Evolutionary conservation across 2,888 invertebrate species (phyloP), one percentile per base, ranked within the genome.

Genomic region (Drosophila nr. fundita): DNA sequence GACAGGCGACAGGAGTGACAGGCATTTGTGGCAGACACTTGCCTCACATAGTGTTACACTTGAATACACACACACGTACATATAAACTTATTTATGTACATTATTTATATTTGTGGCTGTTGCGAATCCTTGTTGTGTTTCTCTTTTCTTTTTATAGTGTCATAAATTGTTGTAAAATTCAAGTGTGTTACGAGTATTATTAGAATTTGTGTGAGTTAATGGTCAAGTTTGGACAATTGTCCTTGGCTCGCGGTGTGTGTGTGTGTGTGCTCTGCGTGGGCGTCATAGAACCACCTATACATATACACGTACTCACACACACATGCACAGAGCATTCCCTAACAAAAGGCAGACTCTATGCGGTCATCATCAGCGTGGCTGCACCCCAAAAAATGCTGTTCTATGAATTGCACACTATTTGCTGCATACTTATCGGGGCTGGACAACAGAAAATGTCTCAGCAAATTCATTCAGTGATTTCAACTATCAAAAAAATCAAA

Each of bases 371-470:
- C n/a, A 52, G 52, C 11, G 13, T 45, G 18, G 18, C 21, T 42
- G 32, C 38, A 18, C 5, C 32, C 15, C 7, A 13, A 29, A 30
- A 4, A 57, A 45, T 15, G 8, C 8, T 38, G 50, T 3, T 18
- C 8, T 52, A 11, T 50, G 3, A 24, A 32, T n/a, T 48, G 0
- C 1, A 4, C 0, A 36, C 24, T 30, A 2, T 32, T 2, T 61
- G 69, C 38, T 73, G 84, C 80, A 78, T 87, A 80, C 88, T 87
- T 80, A 55, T 60, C 58, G 72, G 83, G 65, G 70, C 50, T 50
- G 40, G 21, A 63, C 21, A 38, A 21, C 18, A 29, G 57, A 50
- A 30, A 50, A 8, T 48, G 48, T 45, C 4, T 24, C 53, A 49
- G 7, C 36, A 29, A 49, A 18, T 68, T 61, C 70, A 69, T 70